These are phyloP conservation scores for Silurus glanis DNA, from an alignment of 2,113 vertebrate genomes.

Conservation along the genomic window DNA sequence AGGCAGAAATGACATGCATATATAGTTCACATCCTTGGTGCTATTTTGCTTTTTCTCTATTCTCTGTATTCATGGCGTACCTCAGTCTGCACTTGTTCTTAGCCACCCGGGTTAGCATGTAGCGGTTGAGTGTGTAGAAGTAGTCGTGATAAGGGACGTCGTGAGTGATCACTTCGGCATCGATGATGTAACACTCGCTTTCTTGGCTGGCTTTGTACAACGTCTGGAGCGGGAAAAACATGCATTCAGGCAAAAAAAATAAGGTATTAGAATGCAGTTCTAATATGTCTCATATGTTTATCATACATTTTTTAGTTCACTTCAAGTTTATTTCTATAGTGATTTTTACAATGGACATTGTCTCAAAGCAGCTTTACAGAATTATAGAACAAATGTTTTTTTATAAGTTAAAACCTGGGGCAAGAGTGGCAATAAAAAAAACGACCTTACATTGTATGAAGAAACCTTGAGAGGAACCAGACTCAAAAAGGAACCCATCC, in stretches of 20 bases:
- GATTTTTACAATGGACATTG: too few relatives aligned
- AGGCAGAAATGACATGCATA: not conserved
- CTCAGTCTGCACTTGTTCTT: slow-evolving; percentile 92
- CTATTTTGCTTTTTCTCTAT: not conserved
- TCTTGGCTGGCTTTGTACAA: slow-evolving; percentile 97
- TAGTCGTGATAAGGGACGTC: slow-evolving; percentile 98
- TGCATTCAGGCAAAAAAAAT: not conserved
- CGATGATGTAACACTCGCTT: slow-evolving; percentile 95
- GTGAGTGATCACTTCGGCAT: slow-evolving; percentile 94
- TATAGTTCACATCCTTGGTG: not conserved
- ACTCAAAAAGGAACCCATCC: too few relatives aligned
- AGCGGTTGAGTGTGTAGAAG: slow-evolving; percentile 98
- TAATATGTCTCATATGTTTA: too few relatives aligned
- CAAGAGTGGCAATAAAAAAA: too few relatives aligned
- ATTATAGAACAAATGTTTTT: too few relatives aligned
- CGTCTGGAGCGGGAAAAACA: slow-evolving; percentile 72
- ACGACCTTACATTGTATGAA: too few relatives aligned
- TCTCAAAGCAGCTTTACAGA: too few relatives aligned
- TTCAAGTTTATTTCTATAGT: too few relatives aligned
- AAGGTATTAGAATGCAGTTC: too few relatives aligned
- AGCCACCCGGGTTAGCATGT: slow-evolving; percentile 94
- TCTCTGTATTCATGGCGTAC: slow-evolving; percentile 52
- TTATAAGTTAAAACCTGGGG: too few relatives aligned
- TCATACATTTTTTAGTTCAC: too few relatives aligned
- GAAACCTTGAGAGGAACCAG: too few relatives aligned